A percentile compares a stretch with the other conserved stretches of the same genome.
Conservation (phyloP, 1,140 invertebrate genomes). For the Papilio glaucus region DNA sequence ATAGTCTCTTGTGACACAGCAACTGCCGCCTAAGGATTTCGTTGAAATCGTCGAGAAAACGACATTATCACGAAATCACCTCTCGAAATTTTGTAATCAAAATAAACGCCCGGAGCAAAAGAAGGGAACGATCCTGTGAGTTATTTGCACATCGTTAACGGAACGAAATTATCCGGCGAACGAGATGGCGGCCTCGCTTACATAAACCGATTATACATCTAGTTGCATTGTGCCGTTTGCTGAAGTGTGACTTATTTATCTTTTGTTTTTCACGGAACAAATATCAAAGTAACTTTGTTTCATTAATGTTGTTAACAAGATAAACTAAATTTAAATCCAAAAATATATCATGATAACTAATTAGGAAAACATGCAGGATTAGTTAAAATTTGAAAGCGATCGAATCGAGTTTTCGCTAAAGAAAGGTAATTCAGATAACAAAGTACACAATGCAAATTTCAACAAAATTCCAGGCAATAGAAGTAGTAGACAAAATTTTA, state of each 20-base stretch:
- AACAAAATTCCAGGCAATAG: too few relatives aligned
- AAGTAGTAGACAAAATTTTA: too few relatives aligned
- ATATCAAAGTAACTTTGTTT: not conserved
- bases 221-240: not conserved
- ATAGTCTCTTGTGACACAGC: not conserved
- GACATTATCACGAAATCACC: slow-evolving; percentile 13
- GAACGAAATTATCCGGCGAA: slow-evolving; percentile 17
- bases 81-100: slow-evolving; percentile 12
- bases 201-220: slow-evolving; percentile 1
- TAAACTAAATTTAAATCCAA: too few relatives aligned
- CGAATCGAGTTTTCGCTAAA: too few relatives aligned
- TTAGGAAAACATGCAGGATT: too few relatives aligned
- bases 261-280: not conserved
- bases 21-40: not conserved
- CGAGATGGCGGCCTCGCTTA: slow-evolving; percentile 8
- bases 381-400: too few relatives aligned
- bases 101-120: slow-evolving; percentile 3
- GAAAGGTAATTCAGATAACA: too few relatives aligned
- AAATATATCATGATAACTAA: too few relatives aligned
- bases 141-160: slow-evolving; percentile 23
- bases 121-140: slow-evolving; percentile 11
- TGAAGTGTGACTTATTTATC: not conserved
- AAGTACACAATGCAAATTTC: too few relatives aligned
- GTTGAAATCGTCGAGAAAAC: not conserved
- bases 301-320: not conserved